A percentile compares a stretch with the other conserved stretches of the same genome.
Conservation (phyloP, 2,113 vertebrate genomes). For the Alligator sinensis region DNA sequence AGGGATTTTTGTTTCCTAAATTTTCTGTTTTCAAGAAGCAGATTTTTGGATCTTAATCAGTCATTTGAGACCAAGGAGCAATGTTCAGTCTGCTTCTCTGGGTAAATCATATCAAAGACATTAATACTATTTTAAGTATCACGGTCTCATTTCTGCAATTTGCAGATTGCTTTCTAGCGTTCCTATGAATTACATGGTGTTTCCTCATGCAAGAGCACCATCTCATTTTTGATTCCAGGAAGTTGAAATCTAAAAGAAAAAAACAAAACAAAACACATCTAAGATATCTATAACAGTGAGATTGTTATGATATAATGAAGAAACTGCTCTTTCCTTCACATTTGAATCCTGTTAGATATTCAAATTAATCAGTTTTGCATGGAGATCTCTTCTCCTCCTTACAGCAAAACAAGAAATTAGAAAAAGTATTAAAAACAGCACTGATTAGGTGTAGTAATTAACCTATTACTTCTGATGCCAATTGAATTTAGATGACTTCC, state of each 20-base stretch:
- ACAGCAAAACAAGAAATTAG: no score
- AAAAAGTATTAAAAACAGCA: no score
- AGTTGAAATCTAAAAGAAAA: background rate
- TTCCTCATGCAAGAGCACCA: background rate
- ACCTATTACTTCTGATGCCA: no score
- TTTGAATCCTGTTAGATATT: no score
- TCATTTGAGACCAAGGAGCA: background rate
- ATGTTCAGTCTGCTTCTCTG: background rate
- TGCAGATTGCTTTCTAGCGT: background rate
- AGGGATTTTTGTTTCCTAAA: no score
- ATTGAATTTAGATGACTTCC: no score
- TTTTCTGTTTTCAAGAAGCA: no score
- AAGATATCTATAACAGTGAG: background rate
- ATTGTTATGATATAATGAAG: background rate
- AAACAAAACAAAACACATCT: background rate
- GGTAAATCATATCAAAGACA: background rate
- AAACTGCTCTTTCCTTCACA: background rate
- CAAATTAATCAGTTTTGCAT: no score
- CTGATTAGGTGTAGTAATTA: no score
- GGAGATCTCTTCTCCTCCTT: no score
- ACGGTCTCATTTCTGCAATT: background rate
- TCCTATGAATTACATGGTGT: background rate
- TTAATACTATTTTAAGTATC: background rate
- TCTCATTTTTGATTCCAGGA: background rate
- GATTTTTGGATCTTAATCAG: background rate